Evolutionary conservation across 1,140 invertebrate species (phyloP), one percentile per base, ranked within the genome.

Genomic region (Globodera rostochiensis): DNA sequence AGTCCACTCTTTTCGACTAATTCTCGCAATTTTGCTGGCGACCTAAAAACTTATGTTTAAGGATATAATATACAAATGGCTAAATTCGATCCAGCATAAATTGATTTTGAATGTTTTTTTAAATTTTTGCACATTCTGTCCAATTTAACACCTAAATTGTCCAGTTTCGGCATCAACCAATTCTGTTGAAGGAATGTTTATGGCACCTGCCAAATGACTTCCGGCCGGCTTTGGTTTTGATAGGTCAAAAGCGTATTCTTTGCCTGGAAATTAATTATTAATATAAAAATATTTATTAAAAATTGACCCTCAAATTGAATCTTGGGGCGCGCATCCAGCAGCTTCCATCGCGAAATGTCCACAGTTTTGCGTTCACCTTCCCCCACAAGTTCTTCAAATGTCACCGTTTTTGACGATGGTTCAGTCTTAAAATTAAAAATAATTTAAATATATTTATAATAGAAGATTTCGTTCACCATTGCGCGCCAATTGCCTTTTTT

Each of bases 231-330:
- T 60, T 60, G 11, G 57, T 60, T 21, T 81, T 76, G n/a, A 87
- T 82, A 19, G 25, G 85, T 87, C 57, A 83, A 82, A 57, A 45
- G 57, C 19, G 7, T n/a, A 25, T 73, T 50, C 13, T 19, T 13
- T 13, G 13, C 45, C 50, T 47, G 50, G 19, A 71, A 71, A 47
- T 71, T 8, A 71, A 71, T 53, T 85, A 73, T 25, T 13, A 73
- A 70, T 49, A 36, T 80, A 84, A 82, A 36, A 60, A 88, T 73
- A 25, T 87, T 86, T 6, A 84, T 85, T 9, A 86, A 84, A 73
- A 85, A 69, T 47, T 83, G 79, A 49, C 88, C 88, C n/a, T 89
- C 80, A 67, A 88, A 88, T 77, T 88, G 88, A 6, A 70, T 81
- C 50, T 83, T 50, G 3, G 83, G 70, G 71, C 87, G 76, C 6